phyloP scores from a whole-genome alignment of 2,113 vertebrate genomes.

The Muntiacus reevesi region DNA sequence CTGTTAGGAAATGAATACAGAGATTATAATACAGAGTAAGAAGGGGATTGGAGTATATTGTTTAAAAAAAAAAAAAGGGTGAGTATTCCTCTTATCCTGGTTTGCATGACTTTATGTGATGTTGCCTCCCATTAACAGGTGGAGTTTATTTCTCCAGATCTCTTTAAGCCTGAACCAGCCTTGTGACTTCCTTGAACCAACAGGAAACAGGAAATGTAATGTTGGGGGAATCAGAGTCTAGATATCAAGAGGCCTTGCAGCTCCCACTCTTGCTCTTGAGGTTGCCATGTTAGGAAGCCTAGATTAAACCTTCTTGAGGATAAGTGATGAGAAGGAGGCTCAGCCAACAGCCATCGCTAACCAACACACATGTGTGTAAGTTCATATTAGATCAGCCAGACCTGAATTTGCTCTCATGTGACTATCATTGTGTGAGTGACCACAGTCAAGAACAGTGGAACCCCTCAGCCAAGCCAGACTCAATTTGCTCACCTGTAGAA shows the following conservation, averaged over 20 bases:
- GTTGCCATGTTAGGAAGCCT: background rate
- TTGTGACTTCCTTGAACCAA: background rate
- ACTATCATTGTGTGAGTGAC: background rate
- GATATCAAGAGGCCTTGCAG: background rate
- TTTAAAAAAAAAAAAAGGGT: background rate
- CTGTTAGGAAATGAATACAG: background rate
- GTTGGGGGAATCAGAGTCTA: background rate
- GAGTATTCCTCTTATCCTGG: background rate
- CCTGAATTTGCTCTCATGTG: background rate
- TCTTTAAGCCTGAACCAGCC: background rate
- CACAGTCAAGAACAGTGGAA: background rate
- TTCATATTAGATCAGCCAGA: background rate
- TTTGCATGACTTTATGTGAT: conserved; percentile 1
- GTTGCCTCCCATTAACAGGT: background rate
- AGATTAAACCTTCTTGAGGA: background rate
- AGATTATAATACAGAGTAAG: background rate
- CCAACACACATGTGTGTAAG: background rate
- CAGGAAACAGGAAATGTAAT: background rate
- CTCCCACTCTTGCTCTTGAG: background rate
- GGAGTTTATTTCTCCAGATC: background rate
- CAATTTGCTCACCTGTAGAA: background rate
- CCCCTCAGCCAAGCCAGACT: background rate
- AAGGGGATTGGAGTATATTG: background rate
- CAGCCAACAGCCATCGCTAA: background rate
- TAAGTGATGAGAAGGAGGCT: background rate